These are phyloP conservation scores for Triops longicaudatus DNA, from an alignment of 1,140 invertebrate species.

Conservation along the genomic window DNA sequence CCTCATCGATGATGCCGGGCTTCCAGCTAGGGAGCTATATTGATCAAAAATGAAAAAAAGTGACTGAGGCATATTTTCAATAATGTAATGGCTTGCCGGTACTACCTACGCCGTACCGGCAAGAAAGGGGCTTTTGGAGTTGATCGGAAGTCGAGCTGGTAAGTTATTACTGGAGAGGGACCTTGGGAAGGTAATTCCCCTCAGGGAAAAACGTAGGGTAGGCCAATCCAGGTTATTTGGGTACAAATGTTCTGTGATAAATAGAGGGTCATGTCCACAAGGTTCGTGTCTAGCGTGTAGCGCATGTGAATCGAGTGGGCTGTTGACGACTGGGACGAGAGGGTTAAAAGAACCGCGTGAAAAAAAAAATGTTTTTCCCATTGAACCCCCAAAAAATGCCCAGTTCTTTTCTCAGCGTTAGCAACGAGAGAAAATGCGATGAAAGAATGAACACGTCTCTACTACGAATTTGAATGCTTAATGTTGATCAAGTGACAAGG, in stretches of 20 bases:
- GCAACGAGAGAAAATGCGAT: not conserved
- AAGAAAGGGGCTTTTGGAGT: not conserved
- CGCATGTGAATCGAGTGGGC: not conserved
- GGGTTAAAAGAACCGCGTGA: not conserved
- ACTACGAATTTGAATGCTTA: not conserved
- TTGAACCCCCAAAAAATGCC: not conserved
- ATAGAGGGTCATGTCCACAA: not conserved
- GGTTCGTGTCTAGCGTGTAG: not conserved
- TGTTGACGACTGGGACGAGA: not conserved
- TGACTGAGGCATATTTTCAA: too few relatives aligned
- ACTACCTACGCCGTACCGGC: too few relatives aligned
- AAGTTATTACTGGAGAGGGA: not conserved
- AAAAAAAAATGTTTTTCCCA: not conserved
- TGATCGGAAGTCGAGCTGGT: not conserved
- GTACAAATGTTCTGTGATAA: not conserved
- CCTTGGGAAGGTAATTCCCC: not conserved
- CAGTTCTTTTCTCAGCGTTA: not conserved
- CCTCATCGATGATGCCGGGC: not conserved
- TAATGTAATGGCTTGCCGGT: too few relatives aligned
- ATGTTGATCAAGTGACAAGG: slow-evolving; percentile 6
- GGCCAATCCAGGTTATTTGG: not conserved
- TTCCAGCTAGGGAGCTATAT: too few relatives aligned
- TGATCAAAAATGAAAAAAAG: too few relatives aligned
- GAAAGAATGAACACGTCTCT: not conserved
- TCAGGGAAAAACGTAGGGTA: not conserved